A percentile compares a stretch with the other conserved stretches of the same genome.
phyloP scores from a whole-genome alignment of 2,797 vertebrate species.

The Gadopsis bispinosus region DNA sequence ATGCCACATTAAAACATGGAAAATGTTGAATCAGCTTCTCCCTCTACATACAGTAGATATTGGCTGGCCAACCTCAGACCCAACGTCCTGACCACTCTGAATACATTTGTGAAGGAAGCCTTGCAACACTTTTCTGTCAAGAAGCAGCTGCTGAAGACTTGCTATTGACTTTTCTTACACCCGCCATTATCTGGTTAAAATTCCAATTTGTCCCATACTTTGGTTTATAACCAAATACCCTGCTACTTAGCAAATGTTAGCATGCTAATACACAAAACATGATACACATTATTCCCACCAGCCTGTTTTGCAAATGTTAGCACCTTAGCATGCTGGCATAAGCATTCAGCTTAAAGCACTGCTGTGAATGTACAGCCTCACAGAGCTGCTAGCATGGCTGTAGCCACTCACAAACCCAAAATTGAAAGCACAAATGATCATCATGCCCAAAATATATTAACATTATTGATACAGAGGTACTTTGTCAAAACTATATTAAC shows the following conservation, averaged over 20 bases:
- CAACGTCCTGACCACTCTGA: slow-evolving; percentile 59
- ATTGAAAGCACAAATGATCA: background rate
- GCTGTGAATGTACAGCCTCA: background rate
- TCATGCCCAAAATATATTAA: background rate
- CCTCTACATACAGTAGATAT: slow-evolving; percentile 73
- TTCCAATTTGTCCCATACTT: background rate
- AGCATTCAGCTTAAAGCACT: background rate
- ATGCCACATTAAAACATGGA: slow-evolving; percentile 83
- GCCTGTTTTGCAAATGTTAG: background rate
- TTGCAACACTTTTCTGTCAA: slow-evolving; percentile 50
- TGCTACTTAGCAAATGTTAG: background rate
- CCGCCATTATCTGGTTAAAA: background rate
- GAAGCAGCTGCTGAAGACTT: slow-evolving; percentile 37
- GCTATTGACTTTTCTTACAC: background rate
- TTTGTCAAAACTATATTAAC: slow-evolving; percentile 1
- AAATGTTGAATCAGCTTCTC: slow-evolving; percentile 82
- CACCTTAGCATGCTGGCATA: background rate
- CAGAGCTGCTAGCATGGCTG: background rate
- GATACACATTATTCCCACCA: background rate
- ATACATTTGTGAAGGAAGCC: slow-evolving; percentile 53
- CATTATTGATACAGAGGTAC: background rate
- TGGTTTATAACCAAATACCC: background rate
- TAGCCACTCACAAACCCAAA: background rate
- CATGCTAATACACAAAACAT: background rate
- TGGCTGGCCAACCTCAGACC: slow-evolving; percentile 64